Percentiles rank a stretch among this genome's conserved stretches.
Evolutionary conservation across 2,113 vertebrate species (phyloP).

Genomic region (Lasiurus borealis): DNA sequence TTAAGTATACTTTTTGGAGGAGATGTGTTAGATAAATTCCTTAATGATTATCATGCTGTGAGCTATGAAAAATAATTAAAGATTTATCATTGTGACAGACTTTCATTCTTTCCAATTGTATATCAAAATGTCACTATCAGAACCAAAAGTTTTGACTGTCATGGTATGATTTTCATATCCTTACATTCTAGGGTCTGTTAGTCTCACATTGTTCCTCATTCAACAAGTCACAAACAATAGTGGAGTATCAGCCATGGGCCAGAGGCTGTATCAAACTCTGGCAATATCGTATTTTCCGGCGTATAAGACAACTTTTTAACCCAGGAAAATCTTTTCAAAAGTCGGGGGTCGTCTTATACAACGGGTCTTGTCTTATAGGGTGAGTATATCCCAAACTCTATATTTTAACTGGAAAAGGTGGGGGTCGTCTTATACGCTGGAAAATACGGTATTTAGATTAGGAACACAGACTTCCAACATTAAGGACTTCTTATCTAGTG

Average conservation of each 20-base stretch:
- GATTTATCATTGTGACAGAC: background rate
- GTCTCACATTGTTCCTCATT: background rate
- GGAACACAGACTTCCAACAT: background rate
- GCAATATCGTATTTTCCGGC: background rate
- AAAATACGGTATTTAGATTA: background rate
- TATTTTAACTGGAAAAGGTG: too few relatives aligned
- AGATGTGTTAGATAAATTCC: background rate
- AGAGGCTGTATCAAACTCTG: background rate
- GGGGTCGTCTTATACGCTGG: too few relatives aligned
- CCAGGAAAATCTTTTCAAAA: too few relatives aligned
- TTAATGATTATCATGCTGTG: background rate
- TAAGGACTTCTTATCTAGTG: background rate
- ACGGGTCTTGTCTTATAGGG: too few relatives aligned
- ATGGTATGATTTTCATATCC: background rate
- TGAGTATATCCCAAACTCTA: too few relatives aligned
- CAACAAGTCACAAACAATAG: background rate
- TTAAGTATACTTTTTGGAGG: background rate
- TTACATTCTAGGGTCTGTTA: background rate
- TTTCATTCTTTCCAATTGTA: slow-evolving; percentile 5
- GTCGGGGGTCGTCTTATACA: too few relatives aligned
- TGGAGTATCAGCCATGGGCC: background rate
- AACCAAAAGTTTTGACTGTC: background rate
- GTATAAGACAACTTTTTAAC: too few relatives aligned
- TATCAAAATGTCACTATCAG: background rate
- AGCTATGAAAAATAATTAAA: background rate